A percentile compares a stretch with the other conserved stretches of the same genome.
These are phyloP conservation scores for Geophilus truncorum DNA, from an alignment of 2,888 invertebrate species.

Conservation along the genomic window DNA sequence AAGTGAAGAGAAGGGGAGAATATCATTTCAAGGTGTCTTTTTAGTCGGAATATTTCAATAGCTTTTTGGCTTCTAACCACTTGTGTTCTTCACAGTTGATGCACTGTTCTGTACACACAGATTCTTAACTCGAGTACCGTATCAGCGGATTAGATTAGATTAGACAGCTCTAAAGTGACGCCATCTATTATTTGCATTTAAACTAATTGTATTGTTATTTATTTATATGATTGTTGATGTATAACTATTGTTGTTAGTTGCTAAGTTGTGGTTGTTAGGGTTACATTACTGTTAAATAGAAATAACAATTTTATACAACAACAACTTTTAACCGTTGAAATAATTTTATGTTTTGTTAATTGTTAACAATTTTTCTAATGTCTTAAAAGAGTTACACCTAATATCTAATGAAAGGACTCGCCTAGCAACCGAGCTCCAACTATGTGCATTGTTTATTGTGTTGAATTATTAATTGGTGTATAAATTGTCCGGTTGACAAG, in stretches of 20 bases:
- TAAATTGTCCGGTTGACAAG: not conserved
- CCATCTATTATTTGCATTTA: no score
- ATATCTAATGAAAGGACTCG: not conserved
- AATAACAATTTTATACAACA: no score
- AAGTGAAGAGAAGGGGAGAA: not conserved
- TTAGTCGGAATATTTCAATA: not conserved
- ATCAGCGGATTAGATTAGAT: no score
- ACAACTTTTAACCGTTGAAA: no score
- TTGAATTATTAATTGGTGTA: conserved; percentile 10
- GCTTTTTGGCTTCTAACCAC: not conserved
- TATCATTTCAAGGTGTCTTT: conserved; percentile 4
- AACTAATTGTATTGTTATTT: no score
- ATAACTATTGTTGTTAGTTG: no score
- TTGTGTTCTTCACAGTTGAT: not conserved
- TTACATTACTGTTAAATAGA: no score
- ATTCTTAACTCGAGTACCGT: not conserved
- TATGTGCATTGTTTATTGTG: conserved; percentile 10
- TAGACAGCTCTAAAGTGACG: no score
- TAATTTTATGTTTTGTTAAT: no score
- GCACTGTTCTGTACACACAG: not conserved
- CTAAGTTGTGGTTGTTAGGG: no score
- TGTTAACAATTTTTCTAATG: no score
- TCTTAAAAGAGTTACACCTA: not conserved
- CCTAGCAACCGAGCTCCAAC: not conserved
- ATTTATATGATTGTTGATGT: no score